Evolutionary conservation across 2,888 invertebrate genomes (phyloP), one percentile per base, ranked within the genome.

Genomic region (Netelia melanura): DNA sequence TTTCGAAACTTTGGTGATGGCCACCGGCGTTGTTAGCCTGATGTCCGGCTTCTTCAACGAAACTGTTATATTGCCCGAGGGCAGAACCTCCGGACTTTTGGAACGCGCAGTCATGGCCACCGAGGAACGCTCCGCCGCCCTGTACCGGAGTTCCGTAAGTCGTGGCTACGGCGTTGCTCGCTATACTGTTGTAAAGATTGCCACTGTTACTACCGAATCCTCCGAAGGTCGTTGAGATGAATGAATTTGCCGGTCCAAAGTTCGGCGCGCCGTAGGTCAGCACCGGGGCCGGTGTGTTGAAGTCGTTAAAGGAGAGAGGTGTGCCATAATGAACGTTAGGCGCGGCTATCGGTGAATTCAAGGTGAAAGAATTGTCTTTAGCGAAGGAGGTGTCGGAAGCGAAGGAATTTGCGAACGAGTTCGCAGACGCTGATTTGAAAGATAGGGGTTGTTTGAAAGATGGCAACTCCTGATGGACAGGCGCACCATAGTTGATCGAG

Each of bases 181-280:
- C 89, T 68, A 90, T 86, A 25, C 84, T 88, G 54, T 91, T 90
- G 85, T 93, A 93, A 17, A 93, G 89, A 83, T 92, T 93, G 58
- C 89, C 90, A 52, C 30, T 62, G 62, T 25, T n/a, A 10, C 62
- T 30, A 0, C 89, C 90, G 38, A 88, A 86, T 14, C 70, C 68
- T 14, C 90, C 91, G n/a, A 82, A 81, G 21, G 89, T 89, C 11
- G 89, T 88, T n/a, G 90, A 88, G 11, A 86, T 86, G 85, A 92
- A 91, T 2, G 90, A 90, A 48, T 89, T 85, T 0, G 90, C 84
- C 10, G 93, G 92, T 9, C 90, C 92, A 38, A 93, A 93, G 87
- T 93, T 93, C 0, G 93, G 94, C 17, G 93, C 93, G 5, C 93
- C 93, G 72, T 94, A 94, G n/a, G 92, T 93, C 21, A 91, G 85